Evolutionary conservation across 2,113 vertebrate species (phyloP), one percentile per base, ranked within the genome.

Genomic region (Rousettus leschenaultii): DNA sequence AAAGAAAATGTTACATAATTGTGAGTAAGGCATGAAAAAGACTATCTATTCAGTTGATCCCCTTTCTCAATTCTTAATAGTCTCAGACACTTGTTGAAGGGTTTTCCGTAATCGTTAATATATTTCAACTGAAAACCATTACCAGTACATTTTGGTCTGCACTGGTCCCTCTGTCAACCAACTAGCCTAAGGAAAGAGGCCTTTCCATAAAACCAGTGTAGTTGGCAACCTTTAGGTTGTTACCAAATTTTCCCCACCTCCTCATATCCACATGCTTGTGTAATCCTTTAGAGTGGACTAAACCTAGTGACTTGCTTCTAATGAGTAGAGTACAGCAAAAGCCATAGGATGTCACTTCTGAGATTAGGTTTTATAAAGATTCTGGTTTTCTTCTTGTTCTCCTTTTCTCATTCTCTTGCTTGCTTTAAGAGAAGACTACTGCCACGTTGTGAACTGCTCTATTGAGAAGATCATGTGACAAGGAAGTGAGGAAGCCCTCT

Each of bases 101-200:
- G 86, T 98, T 98, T 97, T 95, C 97, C 91, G 97, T 89, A 97
- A 96, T 88, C 97, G 98, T 98, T 97, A 97, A 98, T 98, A 97
- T 97, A 98, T 97, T 98, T 98, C 98, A 97, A 96, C 95, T 89
- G 95, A 95, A 96, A 96, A 51, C 48, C 74, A 97, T 91, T 96
- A 97, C 79, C 97, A 97, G 86, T 96, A 97, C 96, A 95, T 97
- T 97, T 98, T 98, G 98, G 97, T 98, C 98, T 98, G 94, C 97
- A 98, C 92, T 98, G 98, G 98, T 98, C 98, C 98, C 97, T 97
- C 80, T 91, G 61, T 84, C 96, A 57, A 79, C 63, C 86, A 95
- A 83, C 89, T 95, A 96, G 79, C 66, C 78, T 89, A 91, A 5
- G 12, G 16, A 89, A 79, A 95, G 15, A 66, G 66, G 35, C 5